Base-by-base conservation (phyloP, 2,797 vertebrate species). In the Macropodus opercularis region DNA sequence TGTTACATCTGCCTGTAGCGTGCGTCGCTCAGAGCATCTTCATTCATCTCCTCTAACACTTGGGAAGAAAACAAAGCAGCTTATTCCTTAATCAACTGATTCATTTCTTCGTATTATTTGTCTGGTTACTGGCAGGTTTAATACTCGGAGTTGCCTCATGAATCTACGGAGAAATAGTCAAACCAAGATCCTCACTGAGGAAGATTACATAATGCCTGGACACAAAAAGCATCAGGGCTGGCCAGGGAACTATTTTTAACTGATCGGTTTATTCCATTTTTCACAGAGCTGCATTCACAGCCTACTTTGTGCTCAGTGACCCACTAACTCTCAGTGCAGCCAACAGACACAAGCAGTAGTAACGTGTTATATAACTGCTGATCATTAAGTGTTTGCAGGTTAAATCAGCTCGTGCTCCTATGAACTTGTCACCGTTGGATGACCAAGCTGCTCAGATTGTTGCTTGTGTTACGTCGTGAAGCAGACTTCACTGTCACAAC, bases 321-420 rank as follows among this genome's bases (percentile, higher is more conserved):
- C 69, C 65, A 68, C 34, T 60, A 53, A 62, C 47, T 67, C 46
- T 47, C 14, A 62, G 31, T n/a, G 3, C 48, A 51, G 50, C 59
- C 26, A 67, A 60, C 29, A 55, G 70, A 38, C 44, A 72, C 48
- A 76, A 76, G 65, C 42, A 27, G 46, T 26, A 69, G 50, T 46
- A 58, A 55, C 53, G 32, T 46, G 29, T 75, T 81, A 69, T 27
- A 46, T 69, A 71, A 77, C 42, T 19, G 48, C 57, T 15, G 1
- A 48, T n/a, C n/a, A n/a, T 61, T 22, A 44, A 26, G 31, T 63
- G 52, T 71, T 67, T 72, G 32, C 46, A 40, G 50, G 34, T 42
- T 19, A 21, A 61, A 26, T 69, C 51, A 36, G 14, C 54, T 21
- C 39, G 31, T 38, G 23, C 18, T 38, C 32, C 31, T 12, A n/a